Evolutionary conservation across 2,888 invertebrate genomes (phyloP).

Genomic region (Agrotis puta): DNA sequence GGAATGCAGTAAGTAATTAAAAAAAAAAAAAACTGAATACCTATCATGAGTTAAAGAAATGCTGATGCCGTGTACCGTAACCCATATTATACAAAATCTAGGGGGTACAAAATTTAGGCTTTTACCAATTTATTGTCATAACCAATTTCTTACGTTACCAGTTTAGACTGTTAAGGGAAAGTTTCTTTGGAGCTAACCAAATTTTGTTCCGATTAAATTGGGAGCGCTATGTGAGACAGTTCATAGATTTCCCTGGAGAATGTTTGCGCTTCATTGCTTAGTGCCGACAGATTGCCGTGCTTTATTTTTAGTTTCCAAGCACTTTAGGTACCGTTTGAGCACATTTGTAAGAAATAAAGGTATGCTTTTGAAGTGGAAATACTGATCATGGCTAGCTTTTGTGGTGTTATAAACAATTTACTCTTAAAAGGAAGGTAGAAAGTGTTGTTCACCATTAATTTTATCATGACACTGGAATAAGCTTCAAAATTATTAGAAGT

Average conservation of each 20-base stretch:
- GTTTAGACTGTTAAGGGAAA: constrained; percentile 19
- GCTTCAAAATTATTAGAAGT: background rate
- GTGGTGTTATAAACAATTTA: background rate
- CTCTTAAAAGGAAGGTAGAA: background rate
- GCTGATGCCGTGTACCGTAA: no score
- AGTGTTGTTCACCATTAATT: background rate
- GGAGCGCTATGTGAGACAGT: constrained; percentile 57
- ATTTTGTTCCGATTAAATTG: constrained; percentile 62
- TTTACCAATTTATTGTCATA: constrained; percentile 1
- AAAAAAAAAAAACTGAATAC: no score
- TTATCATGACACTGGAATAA: background rate
- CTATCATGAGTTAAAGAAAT: no score
- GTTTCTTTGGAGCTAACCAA: constrained; percentile 42
- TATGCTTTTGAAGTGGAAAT: constrained; percentile 1
- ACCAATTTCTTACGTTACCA: constrained; percentile 13
- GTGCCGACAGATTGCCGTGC: constrained; percentile 43
- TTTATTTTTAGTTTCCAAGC: constrained; percentile 52
- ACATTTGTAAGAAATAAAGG: constrained; percentile 12
- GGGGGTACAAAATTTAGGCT: no score
- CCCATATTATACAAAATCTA: background rate
- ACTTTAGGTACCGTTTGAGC: constrained; percentile 22
- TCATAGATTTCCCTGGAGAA: constrained; percentile 65
- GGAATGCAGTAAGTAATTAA: no score
- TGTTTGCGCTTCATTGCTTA: constrained; percentile 59
- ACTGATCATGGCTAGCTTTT: background rate